Base-by-base conservation (phyloP, 2,888 invertebrate species). In the Oithona nana region DNA sequence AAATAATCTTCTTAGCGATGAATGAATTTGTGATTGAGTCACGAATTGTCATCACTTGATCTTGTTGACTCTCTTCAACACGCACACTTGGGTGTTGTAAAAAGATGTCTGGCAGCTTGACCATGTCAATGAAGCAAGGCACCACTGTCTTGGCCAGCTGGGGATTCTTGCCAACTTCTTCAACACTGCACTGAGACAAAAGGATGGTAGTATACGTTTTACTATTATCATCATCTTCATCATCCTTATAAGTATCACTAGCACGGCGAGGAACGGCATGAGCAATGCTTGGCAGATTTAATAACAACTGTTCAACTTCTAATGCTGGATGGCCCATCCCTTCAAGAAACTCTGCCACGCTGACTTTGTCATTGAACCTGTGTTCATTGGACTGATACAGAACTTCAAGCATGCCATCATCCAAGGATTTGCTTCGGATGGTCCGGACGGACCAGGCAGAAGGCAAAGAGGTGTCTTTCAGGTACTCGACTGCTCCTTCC, bases 281-380 rank as follows among this genome's bases (percentile, higher is more conserved):
- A n/a, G 24, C 20, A 59, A 24, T 54, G 24, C 13, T 22, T 3
- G 22, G 16, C 2, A 54, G 11, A 22, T 24, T 54, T 20, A 16
- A 26, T 13, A 54, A 3, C 13, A 54, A 16, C 26, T 59, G 59
- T 28, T 50, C 59, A 20, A 59, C n/a, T 22, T 59, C 59, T 11
- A 59, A 39, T 16, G 59, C 59, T 1, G 59, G 59, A 24, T 59
- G 59, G 48, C 59, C 59, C 50, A 49, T 59, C 13, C 49, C 49
- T 4, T 59, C 59, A 8, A 59, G 28, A 29, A 28, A 59, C n/a
- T 22, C n/a, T 24, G 59, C 59, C 4, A 49, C 59, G 24, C n/a
- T 28, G 1, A 49, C 50, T 26, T 59, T 59, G 49, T 20, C 26
- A 13, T 54, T 54, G 26, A 54, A 54, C 16, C 26, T 16, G 6